These are phyloP conservation scores for Herminia tarsipennalis DNA, from an alignment of 2,888 invertebrate genomes.

Conservation along the genomic window DNA sequence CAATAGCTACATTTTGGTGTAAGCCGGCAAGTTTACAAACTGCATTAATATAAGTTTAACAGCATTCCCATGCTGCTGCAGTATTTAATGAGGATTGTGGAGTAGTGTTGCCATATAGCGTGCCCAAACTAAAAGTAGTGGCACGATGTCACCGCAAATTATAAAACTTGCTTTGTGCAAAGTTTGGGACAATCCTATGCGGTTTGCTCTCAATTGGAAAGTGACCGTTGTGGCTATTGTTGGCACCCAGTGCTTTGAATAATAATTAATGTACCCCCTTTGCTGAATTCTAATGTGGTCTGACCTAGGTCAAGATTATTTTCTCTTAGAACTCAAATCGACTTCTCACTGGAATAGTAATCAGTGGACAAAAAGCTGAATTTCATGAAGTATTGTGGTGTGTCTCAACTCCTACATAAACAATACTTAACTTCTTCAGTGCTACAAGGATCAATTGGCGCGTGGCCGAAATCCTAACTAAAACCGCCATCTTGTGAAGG, in stretches of 20 bases:
- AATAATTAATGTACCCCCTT: constrained; percentile 37
- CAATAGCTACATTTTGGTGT: too few relatives aligned
- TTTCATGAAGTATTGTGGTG: too few relatives aligned
- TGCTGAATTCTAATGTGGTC: constrained; percentile 8
- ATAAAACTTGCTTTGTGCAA: constrained; percentile 56
- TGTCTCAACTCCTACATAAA: too few relatives aligned
- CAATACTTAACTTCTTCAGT: too few relatives aligned
- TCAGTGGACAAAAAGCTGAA: background rate
- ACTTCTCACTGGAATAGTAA: background rate
- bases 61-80: constrained; percentile 39
- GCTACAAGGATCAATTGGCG: too few relatives aligned
- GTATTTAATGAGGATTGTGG: constrained; percentile 49
- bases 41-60: constrained; percentile 38
- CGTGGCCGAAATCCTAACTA: too few relatives aligned
- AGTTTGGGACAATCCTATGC: constrained; percentile 41
- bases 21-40: too few relatives aligned
- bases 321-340: background rate
- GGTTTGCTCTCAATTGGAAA: constrained; percentile 51
- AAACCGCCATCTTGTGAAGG: too few relatives aligned
- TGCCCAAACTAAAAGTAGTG: constrained; percentile 42
- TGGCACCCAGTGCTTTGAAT: constrained; percentile 36
- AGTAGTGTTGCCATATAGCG: constrained; percentile 20
- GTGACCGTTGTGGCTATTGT: constrained; percentile 41
- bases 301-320: constrained; percentile 3
- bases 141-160: constrained; percentile 51